Percentiles rank a stretch among this genome's conserved stretches.
Conservation (phyloP, 2,113 vertebrate species). For the Pangasianodon gigas region DNA sequence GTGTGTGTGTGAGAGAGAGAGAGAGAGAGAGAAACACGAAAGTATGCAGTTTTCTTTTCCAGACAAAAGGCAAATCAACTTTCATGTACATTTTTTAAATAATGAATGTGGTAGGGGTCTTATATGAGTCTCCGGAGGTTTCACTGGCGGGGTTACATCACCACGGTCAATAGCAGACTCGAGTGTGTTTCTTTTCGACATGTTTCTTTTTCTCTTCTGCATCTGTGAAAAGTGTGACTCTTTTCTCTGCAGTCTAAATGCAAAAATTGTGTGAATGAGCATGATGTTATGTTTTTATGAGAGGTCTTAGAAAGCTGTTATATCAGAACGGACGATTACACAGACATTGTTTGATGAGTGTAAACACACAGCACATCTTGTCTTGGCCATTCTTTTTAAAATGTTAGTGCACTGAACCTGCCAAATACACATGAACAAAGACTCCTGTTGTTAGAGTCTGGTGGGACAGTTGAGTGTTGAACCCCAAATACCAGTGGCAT, state of each 20-base stretch:
- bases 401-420: neutral
- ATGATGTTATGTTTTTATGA: neutral
- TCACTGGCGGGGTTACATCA: neutral
- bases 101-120: neutral
- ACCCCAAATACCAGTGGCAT: neutral
- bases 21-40: neutral
- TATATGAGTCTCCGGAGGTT: neutral
- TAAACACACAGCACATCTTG: neutral
- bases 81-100: slow-evolving; percentile 4
- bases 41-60: neutral
- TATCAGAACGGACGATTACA: neutral
- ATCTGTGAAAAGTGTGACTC: neutral
- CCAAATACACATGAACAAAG: neutral
- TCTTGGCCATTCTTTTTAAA: neutral
- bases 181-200: neutral
- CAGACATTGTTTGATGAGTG: neutral
- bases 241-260: neutral
- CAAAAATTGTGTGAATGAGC: neutral
- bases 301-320: neutral
- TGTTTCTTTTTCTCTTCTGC: neutral
- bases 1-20: neutral
- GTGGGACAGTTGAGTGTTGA: neutral
- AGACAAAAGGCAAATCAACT: slow-evolving; percentile 10
- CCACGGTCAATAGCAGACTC: neutral
- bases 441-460: no score